phyloP scores from a whole-genome alignment of 2,797 vertebrate genomes.

The Paramormyrops hopkinsi region DNA sequence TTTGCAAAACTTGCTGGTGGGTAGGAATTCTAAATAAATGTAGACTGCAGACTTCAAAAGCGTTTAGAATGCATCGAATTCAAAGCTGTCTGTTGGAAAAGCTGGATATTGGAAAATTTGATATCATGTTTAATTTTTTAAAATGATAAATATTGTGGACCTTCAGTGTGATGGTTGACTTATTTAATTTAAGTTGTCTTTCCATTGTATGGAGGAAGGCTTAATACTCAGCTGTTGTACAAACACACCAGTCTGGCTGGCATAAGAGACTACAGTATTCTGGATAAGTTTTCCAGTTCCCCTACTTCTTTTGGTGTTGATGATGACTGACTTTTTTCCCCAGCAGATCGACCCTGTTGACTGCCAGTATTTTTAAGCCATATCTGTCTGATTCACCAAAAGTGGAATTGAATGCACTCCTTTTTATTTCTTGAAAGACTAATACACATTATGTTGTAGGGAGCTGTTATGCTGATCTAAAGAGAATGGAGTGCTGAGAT shows the following conservation, averaged over 20 bases:
- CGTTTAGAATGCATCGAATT: background rate
- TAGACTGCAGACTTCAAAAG: background rate
- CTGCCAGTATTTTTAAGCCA: conserved; percentile 21
- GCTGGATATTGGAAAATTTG: background rate
- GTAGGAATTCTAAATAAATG: background rate
- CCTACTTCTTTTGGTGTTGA: background rate
- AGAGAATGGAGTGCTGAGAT: background rate
- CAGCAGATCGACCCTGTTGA: conserved; percentile 32
- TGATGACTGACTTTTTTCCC: conserved; percentile 34
- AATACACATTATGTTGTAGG: background rate
- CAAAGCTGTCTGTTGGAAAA: background rate
- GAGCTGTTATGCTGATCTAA: background rate
- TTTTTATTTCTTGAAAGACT: background rate
- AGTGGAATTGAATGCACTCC: background rate
- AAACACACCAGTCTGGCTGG: background rate
- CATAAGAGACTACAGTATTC: background rate
- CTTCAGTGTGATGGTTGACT: background rate
- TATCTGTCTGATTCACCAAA: conserved; percentile 25
- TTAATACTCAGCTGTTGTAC: background rate
- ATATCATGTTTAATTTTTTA: background rate
- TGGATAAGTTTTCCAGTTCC: background rate
- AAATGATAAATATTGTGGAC: no score
- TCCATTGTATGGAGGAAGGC: background rate
- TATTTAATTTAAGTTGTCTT: background rate
- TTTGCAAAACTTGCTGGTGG: background rate